Evolutionary conservation across 2,113 vertebrate genomes (phyloP).

Genomic region (Oncorhynchus gorbuscha): DNA sequence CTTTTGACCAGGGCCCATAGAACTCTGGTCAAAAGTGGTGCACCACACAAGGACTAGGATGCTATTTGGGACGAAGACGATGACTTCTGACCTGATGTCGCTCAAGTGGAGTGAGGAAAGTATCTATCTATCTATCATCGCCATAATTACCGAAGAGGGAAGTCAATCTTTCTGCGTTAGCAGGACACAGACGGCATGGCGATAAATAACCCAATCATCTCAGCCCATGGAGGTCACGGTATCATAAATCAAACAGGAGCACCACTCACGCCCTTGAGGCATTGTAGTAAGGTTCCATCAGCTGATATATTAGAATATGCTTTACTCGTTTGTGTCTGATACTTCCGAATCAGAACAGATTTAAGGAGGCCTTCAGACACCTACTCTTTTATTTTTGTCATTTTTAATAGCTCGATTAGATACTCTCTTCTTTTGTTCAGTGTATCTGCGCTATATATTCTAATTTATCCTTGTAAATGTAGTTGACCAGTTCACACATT

Average conservation of each 20-base stretch:
- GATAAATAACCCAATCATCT: conserved; percentile 64
- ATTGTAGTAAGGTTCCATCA: conserved; percentile 54
- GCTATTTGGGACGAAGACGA: conserved; percentile 17
- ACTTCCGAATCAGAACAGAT: background rate
- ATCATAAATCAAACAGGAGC: conserved; percentile 56
- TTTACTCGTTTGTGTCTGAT: too few relatives aligned
- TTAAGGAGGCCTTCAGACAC: background rate
- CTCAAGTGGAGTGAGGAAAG: conserved; percentile 13
- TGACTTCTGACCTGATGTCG: too few relatives aligned
- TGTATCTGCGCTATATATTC: too few relatives aligned
- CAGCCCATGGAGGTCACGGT: conserved; percentile 50
- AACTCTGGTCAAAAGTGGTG: conserved; percentile 32
- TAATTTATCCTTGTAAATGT: too few relatives aligned
- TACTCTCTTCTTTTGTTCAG: too few relatives aligned
- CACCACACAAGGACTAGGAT: background rate
- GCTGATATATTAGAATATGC: conserved; percentile 9
- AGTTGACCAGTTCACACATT: background rate
- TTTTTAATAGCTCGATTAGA: too few relatives aligned
- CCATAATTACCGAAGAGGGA: conserved; percentile 54
- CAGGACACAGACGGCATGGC: conserved; percentile 43
- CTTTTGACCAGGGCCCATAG: conserved; percentile 7
- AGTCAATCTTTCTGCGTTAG: conserved; percentile 52
- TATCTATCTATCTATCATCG: conserved; percentile 61
- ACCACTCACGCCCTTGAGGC: conserved; percentile 48
- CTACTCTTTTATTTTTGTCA: background rate